Conservation (phyloP, 2,888 invertebrate species). For the Zeuzera pyrina region DNA sequence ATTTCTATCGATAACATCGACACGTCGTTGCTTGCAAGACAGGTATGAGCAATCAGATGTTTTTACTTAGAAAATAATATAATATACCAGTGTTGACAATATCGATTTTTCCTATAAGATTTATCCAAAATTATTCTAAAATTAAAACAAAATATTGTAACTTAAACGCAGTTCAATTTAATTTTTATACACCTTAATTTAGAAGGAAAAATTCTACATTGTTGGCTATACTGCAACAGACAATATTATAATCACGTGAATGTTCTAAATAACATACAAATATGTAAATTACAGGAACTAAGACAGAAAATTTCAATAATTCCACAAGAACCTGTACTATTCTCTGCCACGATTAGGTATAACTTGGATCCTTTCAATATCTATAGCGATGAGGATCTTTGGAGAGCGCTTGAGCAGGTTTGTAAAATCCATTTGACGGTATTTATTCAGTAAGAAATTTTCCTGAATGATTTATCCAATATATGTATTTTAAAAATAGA, state of each 20-base stretch:
- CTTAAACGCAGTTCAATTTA: no score
- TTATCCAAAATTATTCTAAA: no score
- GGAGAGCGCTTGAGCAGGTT: slow-evolving; percentile 81
- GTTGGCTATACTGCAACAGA: background rate
- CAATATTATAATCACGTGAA: slow-evolving; percentile 8
- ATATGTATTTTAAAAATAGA: no score
- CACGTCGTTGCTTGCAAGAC: slow-evolving; percentile 68
- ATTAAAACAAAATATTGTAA: no score
- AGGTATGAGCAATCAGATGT: slow-evolving; percentile 48
- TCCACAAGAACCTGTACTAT: slow-evolving; percentile 83
- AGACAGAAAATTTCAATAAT: slow-evolving; percentile 77
- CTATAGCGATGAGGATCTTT: slow-evolving; percentile 78
- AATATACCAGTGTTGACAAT: no score
- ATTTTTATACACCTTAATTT: no score
- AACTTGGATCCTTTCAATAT: slow-evolving; percentile 85
- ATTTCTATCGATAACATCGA: slow-evolving; percentile 78
- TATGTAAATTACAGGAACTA: slow-evolving; percentile 72
- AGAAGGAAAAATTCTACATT: slow-evolving; percentile 10
- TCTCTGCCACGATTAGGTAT: slow-evolving; percentile 74
- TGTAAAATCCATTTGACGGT: no score
- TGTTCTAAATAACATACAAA: slow-evolving; percentile 4
- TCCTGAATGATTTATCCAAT: no score
- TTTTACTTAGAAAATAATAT: no score
- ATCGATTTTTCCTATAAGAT: no score
- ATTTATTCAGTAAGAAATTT: no score